Conservation (phyloP, 2,113 vertebrate species). For the western clawed frog (Xenopus tropicalis) region UCB_Xtro_10.0 CM004450.2:91952501-91953000, state of each 20-base stretch:
- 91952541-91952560: too few relatives aligned
- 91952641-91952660: too few relatives aligned
- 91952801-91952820: not conserved
- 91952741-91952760: not conserved
- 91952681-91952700: too few relatives aligned
- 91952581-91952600: too few relatives aligned
- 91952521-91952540: too few relatives aligned
- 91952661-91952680: too few relatives aligned
- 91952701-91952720: too few relatives aligned
- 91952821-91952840: not conserved
- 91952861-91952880: not conserved
- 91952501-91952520: too few relatives aligned
- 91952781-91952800: not conserved
- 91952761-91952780: not conserved
- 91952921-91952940: slow-evolving; percentile 17
- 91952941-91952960: slow-evolving; percentile 6
- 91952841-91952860: not conserved
- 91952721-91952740: not conserved
- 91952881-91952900: not conserved
- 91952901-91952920: slow-evolving; percentile 10
- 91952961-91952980: not conserved
- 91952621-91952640: too few relatives aligned
- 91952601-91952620: too few relatives aligned
- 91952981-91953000: slow-evolving; percentile 4
- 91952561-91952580: too few relatives aligned